Evolutionary conservation across 1,140 invertebrate genomes (phyloP).

Genomic region (Aphidius gifuensis): DNA sequence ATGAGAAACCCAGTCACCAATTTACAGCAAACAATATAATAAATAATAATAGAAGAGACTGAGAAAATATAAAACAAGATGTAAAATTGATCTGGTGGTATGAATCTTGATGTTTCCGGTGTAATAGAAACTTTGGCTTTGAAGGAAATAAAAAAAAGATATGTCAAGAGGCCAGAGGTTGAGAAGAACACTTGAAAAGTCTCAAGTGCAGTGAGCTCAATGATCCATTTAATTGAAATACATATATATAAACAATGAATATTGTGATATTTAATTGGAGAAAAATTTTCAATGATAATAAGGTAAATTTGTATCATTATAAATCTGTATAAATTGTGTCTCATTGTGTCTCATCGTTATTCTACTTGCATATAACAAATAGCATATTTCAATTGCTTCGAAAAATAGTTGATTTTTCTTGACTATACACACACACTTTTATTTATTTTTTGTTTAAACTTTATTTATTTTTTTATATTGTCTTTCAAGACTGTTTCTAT

Average conservation of each 20-base stretch:
- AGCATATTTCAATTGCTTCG: no score
- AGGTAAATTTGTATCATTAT: no score
- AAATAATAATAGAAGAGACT: no score
- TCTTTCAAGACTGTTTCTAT: no score
- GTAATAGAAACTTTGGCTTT: conserved; percentile 8
- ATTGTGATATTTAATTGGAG: not conserved
- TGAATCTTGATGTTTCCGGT: conserved; percentile 1
- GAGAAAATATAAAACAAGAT: conserved; percentile 1
- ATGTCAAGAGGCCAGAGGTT: not conserved
- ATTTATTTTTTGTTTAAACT: no score
- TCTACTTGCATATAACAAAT: not conserved
- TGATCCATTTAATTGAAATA: conserved; percentile 1
- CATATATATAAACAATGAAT: not conserved
- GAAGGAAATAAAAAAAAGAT: conserved; percentile 2
- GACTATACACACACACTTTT: no score
- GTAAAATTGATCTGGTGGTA: conserved; percentile 1
- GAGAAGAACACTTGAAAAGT: conserved; percentile 9
- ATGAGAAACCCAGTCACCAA: not conserved
- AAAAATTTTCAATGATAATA: not conserved
- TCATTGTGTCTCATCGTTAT: not conserved
- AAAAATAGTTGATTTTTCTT: no score
- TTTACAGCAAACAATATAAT: no score
- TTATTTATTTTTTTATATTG: no score
- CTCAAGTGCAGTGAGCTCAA: conserved; percentile 9
- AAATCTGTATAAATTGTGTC: no score